Percentiles rank a stretch among this genome's conserved stretches.
Conservation (phyloP, 2,797 vertebrate genomes). For the Myripristis jacobus region DNA sequence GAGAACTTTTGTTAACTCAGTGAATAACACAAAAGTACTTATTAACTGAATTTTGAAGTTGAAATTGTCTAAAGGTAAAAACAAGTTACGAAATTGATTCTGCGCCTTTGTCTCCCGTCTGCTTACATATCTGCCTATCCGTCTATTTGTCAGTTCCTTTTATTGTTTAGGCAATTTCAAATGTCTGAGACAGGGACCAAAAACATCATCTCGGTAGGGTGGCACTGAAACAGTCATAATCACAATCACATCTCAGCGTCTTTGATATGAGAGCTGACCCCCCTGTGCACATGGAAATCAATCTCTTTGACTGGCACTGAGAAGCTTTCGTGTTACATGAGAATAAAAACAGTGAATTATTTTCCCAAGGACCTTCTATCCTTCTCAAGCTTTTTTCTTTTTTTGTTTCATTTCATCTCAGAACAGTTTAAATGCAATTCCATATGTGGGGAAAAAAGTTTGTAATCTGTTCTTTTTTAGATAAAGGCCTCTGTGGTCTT, state of each 20-base stretch:
- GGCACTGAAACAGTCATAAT: conserved; percentile 80
- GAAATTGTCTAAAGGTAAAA: conserved; percentile 37
- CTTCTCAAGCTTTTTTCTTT: conserved; percentile 43
- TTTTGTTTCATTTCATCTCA: conserved; percentile 45
- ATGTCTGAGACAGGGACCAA: conserved; percentile 71
- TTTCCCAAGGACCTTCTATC: conserved; percentile 54
- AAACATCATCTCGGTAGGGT: conserved; percentile 82
- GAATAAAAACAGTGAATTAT: conserved; percentile 70
- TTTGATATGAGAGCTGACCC: conserved; percentile 84
- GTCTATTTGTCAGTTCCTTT: conserved; percentile 61
- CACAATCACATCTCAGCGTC: conserved; percentile 84
- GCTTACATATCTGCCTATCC: conserved; percentile 26
- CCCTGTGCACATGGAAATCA: conserved; percentile 82
- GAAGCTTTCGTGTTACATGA: conserved; percentile 53
- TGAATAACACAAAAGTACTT: conserved; percentile 35
- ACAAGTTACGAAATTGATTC: conserved; percentile 51
- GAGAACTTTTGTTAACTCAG: conserved; percentile 62
- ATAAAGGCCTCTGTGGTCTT: conserved; percentile 7
- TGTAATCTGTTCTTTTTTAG: conserved; percentile 26
- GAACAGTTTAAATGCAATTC: conserved; percentile 27
- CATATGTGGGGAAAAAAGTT: conserved; percentile 24
- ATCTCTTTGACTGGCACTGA: conserved; percentile 82
- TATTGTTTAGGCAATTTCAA: conserved; percentile 75
- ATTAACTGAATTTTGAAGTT: conserved; percentile 24
- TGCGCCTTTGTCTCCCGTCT: conserved; percentile 31